Conservation (phyloP, 2,113 vertebrate species). For the Vicugna pacos region DNA sequence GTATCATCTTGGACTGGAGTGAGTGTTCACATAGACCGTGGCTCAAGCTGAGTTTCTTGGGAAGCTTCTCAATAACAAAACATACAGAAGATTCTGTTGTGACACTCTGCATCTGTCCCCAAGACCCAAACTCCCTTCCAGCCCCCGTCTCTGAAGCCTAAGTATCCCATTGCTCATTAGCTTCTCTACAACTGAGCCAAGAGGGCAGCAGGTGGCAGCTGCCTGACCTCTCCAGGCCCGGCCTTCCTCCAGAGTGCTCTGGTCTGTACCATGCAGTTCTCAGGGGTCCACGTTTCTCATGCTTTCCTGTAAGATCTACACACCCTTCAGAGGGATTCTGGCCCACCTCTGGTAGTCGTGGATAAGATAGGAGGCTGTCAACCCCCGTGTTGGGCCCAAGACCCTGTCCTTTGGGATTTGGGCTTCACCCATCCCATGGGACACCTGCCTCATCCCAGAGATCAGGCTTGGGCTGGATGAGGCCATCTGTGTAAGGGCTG, state of each 20-base stretch:
- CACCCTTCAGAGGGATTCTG: constrained; percentile 19
- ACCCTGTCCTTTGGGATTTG: not conserved
- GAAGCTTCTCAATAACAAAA: constrained; percentile 21
- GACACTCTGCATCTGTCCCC: not conserved
- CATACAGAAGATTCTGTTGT: not conserved
- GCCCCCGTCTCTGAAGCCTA: not conserved
- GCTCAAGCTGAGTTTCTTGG: not conserved
- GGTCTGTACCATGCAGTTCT: constrained; percentile 71
- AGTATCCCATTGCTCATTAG: not conserved
- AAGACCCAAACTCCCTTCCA: not conserved
- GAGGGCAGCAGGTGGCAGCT: not conserved
- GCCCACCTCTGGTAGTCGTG: not conserved
- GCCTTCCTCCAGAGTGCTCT: constrained; percentile 26
- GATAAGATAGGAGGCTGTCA: not conserved
- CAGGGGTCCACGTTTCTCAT: constrained; percentile 70
- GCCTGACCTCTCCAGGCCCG: not conserved
- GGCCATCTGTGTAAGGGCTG: constrained; percentile 6
- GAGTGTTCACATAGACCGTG: not conserved
- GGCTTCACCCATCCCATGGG: not conserved
- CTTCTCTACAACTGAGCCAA: not conserved
- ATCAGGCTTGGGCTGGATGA: not conserved
- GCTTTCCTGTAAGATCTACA: constrained; percentile 18
- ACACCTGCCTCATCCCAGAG: constrained; percentile 12
- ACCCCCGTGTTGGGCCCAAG: not conserved
- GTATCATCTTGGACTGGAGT: not conserved